Percentiles rank a stretch among this genome's conserved stretches.
phyloP scores from a whole-genome alignment of 2,113 vertebrate species.

The Oncorhynchus masou region DNA sequence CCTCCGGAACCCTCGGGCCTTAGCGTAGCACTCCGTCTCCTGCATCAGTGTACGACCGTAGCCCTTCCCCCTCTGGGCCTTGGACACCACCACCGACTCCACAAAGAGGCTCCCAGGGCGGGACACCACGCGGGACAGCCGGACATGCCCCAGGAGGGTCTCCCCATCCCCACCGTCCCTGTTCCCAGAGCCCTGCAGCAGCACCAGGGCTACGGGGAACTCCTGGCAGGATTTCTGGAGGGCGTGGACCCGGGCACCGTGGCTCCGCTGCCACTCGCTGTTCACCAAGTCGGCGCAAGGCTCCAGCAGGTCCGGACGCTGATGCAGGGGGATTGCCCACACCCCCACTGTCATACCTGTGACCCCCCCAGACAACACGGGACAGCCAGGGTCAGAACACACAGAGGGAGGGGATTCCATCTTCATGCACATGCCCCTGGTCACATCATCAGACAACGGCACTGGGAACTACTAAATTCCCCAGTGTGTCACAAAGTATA shows the following conservation, averaged over 20 bases:
- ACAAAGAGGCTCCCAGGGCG: constrained; percentile 79
- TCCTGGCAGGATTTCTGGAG: constrained; percentile 83
- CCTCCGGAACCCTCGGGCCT: constrained; percentile 70
- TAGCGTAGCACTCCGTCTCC: constrained; percentile 81
- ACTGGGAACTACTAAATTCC: neutral
- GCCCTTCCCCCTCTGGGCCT: constrained; percentile 81
- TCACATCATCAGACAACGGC: neutral
- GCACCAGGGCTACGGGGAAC: constrained; percentile 86
- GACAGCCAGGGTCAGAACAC: constrained; percentile 11
- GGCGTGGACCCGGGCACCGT: constrained; percentile 80
- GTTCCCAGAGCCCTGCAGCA: constrained; percentile 60
- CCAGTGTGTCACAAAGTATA: no score
- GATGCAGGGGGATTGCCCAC: constrained; percentile 81
- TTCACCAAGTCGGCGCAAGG: constrained; percentile 88
- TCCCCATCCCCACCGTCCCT: constrained; percentile 11
- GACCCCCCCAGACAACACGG: neutral
- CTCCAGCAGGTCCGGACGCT: constrained; percentile 83
- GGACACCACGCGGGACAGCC: constrained; percentile 81
- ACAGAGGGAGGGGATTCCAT: neutral
- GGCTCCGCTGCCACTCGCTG: constrained; percentile 88
- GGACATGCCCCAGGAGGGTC: constrained; percentile 83
- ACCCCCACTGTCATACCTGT: constrained; percentile 39
- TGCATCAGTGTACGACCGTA: constrained; percentile 89
- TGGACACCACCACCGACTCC: constrained; percentile 88
- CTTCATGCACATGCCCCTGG: neutral